Conservation (phyloP, 2,797 vertebrate genomes). For the Odontamblyopus rebecca region DNA sequence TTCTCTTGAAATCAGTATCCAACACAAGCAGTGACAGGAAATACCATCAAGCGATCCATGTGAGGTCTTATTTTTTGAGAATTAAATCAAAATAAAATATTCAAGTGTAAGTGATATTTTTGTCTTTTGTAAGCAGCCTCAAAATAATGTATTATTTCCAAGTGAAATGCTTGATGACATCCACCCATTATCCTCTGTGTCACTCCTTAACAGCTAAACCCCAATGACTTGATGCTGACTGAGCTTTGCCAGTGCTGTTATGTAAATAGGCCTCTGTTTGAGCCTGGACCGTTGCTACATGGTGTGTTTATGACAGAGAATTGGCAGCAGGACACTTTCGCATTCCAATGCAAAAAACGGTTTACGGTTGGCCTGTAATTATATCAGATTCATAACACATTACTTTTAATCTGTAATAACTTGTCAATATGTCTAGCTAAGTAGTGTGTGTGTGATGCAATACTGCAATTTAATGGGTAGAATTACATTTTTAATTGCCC, state of each 20-base stretch:
- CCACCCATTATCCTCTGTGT: conserved; percentile 47
- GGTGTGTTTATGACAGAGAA: conserved; percentile 27
- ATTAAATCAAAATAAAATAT: conserved; percentile 24
- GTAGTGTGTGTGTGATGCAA: too few species aligned
- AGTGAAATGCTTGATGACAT: conserved; percentile 48
- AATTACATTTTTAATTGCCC: too few species aligned
- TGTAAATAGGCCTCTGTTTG: conserved; percentile 39
- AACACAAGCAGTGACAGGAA: conserved; percentile 45
- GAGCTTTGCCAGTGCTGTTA: conserved; percentile 36
- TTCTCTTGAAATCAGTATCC: conserved; percentile 55
- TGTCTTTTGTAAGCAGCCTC: conserved; percentile 27
- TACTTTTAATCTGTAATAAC: too few species aligned
- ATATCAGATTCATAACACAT: not conserved
- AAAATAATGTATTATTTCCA: conserved; percentile 38
- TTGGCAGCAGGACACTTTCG: conserved; percentile 5
- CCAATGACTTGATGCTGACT: conserved; percentile 37
- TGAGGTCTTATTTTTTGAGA: conserved; percentile 18
- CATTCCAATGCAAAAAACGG: not conserved
- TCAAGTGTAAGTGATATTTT: conserved; percentile 10
- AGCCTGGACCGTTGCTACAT: conserved; percentile 34
- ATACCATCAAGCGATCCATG: conserved; percentile 50
- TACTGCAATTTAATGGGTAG: too few species aligned
- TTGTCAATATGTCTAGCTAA: too few species aligned
- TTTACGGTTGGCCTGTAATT: not conserved
- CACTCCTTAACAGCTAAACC: conserved; percentile 47